Conservation (phyloP, 1,140 invertebrate species). For the Sycobia sp. region DNA sequence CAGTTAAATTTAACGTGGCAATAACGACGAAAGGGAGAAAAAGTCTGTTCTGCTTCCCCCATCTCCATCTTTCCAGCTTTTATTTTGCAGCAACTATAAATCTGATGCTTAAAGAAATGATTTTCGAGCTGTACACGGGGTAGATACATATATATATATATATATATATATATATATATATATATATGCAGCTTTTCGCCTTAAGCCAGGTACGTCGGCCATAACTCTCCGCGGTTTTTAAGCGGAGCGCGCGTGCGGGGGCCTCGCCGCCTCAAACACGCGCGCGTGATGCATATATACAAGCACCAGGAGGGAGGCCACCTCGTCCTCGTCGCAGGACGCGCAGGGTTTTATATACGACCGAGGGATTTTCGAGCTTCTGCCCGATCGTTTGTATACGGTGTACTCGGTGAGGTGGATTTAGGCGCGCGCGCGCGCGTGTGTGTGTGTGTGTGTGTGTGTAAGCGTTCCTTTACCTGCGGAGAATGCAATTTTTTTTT, state of each 20-base stretch:
- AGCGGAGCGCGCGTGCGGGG: background rate
- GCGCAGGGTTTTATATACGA: background rate
- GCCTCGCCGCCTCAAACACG: background rate
- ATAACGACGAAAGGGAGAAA: no score
- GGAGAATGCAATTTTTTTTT: no score
- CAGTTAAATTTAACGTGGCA: background rate
- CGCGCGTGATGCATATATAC: no score
- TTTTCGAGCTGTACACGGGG: background rate
- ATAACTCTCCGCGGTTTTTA: constrained; percentile 33
- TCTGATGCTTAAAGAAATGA: constrained; percentile 16
- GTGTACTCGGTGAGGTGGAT: no score
- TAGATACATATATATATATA: no score
- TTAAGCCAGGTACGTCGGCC: constrained; percentile 7
- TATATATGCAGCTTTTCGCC: constrained; percentile 4
- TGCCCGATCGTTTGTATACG: no score
- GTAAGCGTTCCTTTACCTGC: no score
- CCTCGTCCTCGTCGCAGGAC: background rate
- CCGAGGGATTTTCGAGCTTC: constrained; percentile 9
- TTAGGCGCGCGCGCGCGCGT: no score
- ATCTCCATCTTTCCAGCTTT: background rate
- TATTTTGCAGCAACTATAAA: constrained; percentile 18
- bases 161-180: no score
- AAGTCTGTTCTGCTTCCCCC: no score
- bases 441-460: no score
- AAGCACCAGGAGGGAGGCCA: no score